Percentiles rank a stretch among this genome's conserved stretches.
phyloP scores from a whole-genome alignment of 2,113 vertebrate genomes.

The Sapajus apella region DNA sequence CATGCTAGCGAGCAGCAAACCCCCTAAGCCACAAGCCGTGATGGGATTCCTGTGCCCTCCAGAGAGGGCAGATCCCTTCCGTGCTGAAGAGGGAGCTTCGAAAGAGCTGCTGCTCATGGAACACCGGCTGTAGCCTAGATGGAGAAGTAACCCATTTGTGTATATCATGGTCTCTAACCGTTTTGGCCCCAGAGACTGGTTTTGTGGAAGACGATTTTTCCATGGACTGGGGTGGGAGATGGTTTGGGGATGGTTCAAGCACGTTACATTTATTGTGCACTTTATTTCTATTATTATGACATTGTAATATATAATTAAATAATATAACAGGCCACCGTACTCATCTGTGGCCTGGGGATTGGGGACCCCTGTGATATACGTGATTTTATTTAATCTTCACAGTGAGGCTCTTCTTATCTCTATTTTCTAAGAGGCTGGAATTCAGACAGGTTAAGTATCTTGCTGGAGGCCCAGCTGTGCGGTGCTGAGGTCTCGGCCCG shows the following conservation, averaged over 20 bases:
- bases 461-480: fast-evolving
- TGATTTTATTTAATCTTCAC: not conserved
- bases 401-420: not conserved
- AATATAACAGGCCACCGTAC: too few species aligned
- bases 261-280: too few species aligned
- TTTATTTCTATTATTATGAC: too few species aligned
- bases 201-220: too few species aligned
- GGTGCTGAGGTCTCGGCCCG: not conserved
- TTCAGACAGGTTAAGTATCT: not conserved
- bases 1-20: not conserved
- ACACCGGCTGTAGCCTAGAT: not conserved
- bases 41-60: not conserved
- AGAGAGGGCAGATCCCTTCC: fast-evolving
- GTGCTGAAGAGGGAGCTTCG: not conserved
- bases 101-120: not conserved
- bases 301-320: too few species aligned
- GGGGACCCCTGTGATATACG: too few species aligned
- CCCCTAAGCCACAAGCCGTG: not conserved
- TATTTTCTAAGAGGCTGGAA: not conserved
- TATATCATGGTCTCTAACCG: too few species aligned
- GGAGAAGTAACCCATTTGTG: not conserved
- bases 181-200: too few species aligned
- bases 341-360: too few species aligned
- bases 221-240: too few species aligned
- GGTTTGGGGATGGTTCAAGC: too few species aligned